These are phyloP conservation scores for Lepisosteus osseus DNA, from an alignment of 2,113 vertebrate species.

Conservation along the genomic window DNA sequence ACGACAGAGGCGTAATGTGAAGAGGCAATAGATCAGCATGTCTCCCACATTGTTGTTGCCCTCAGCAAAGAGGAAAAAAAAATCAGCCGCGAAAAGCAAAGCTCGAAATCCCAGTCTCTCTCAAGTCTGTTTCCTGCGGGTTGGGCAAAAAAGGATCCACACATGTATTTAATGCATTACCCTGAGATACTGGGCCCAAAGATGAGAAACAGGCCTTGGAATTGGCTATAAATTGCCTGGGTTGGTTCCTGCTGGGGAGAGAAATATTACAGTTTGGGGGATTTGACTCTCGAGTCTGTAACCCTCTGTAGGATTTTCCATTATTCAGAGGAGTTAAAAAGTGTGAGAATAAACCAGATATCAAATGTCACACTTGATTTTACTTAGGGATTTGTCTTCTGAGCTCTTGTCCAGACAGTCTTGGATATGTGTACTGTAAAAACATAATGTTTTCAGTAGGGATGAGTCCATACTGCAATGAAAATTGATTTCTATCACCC, in stretches of 20 bases:
- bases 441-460: no score
- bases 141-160: neutral
- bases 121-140: neutral
- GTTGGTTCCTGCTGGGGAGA: constrained; percentile 19
- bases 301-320: neutral
- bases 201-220: constrained; percentile 38
- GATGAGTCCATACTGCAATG: no score
- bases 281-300: neutral
- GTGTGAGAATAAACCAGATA: neutral
- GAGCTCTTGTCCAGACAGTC: no score
- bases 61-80: neutral
- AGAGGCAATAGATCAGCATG: neutral
- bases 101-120: neutral
- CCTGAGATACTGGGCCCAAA: constrained; percentile 11
- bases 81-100: neutral
- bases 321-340: neutral
- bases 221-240: constrained; percentile 30
- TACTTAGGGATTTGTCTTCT: no score
- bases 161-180: constrained; percentile 23
- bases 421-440: no score
- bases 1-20: neutral
- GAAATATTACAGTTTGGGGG: constrained; percentile 26
- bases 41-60: neutral
- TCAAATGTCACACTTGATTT: neutral
- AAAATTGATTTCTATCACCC: no score